Conservation (phyloP, 2,113 vertebrate species). For the Nanorana parkeri region DNA sequence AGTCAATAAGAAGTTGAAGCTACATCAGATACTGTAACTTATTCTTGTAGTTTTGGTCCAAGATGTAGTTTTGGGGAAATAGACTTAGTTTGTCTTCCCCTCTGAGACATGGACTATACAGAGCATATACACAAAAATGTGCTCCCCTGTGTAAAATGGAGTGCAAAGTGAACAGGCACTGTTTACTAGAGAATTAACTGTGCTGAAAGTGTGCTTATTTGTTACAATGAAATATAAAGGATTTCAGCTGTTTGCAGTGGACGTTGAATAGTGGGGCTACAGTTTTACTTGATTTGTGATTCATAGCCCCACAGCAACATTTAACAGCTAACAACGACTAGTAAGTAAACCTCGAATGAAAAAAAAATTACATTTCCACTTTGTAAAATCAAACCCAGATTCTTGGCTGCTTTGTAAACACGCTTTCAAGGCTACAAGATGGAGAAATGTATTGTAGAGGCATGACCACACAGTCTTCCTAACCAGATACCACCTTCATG, state of each 20-base stretch:
- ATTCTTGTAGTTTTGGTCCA: too few species aligned
- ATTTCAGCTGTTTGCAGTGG: slow-evolving; percentile 51
- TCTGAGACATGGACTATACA: background rate
- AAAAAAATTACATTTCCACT: slow-evolving; percentile 29
- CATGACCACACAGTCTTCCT: background rate
- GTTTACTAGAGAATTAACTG: slow-evolving; percentile 53
- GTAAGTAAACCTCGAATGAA: slow-evolving; percentile 49
- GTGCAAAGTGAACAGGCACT: slow-evolving; percentile 37
- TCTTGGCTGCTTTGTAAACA: slow-evolving; percentile 16
- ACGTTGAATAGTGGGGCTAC: slow-evolving; percentile 44
- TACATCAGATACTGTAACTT: too few species aligned
- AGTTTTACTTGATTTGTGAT: slow-evolving; percentile 47
- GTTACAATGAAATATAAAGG: slow-evolving; percentile 55
- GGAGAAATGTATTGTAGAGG: background rate
- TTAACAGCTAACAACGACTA: slow-evolving; percentile 56
- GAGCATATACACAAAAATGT: slow-evolving; percentile 16
- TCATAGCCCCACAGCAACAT: slow-evolving; percentile 53
- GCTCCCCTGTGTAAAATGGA: slow-evolving; percentile 37
- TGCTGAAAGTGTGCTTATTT: slow-evolving; percentile 51
- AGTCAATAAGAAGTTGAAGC: background rate
- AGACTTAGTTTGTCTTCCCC: too few species aligned
- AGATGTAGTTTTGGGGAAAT: too few species aligned
- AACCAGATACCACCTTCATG: background rate
- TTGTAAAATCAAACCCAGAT: slow-evolving; percentile 15
- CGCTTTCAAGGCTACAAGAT: background rate